Evolutionary conservation across 1,140 invertebrate genomes (phyloP).

Genomic region (Aricia agestis): DNA sequence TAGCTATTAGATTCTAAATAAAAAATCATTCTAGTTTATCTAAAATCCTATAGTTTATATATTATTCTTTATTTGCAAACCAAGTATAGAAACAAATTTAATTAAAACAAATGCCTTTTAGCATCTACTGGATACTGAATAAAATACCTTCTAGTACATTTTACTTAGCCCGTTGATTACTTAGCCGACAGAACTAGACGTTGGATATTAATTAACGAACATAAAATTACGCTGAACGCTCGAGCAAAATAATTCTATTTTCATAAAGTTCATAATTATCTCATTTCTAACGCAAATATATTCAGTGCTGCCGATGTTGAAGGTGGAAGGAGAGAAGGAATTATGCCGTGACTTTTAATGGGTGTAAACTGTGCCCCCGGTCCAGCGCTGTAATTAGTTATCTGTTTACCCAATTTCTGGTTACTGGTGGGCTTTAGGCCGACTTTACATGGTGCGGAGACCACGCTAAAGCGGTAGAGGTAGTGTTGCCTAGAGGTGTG

Average conservation of each 20-base stretch:
- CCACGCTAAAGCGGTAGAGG: too few species aligned
- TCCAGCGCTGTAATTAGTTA: conserved; percentile 43
- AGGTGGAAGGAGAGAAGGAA: conserved; percentile 17
- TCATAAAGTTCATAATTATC: conserved; percentile 7
- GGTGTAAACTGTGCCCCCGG: conserved; percentile 30
- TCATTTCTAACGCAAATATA: conserved; percentile 14
- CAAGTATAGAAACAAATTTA: too few species aligned
- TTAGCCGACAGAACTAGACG: background rate
- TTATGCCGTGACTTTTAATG: conserved; percentile 33
- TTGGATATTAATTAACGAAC: background rate
- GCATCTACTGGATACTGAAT: background rate
- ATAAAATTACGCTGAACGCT: background rate
- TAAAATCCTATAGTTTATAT: too few species aligned
- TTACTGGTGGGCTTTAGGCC: conserved; percentile 26
- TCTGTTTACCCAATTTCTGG: conserved; percentile 35
- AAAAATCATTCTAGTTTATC: too few species aligned
- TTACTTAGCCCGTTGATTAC: background rate
- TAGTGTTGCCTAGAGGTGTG: too few species aligned
- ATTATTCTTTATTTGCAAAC: too few species aligned
- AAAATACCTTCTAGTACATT: background rate
- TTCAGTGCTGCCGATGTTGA: background rate
- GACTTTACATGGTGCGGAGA: background rate
- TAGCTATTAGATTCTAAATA: too few species aligned
- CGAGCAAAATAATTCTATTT: conserved; percentile 12
- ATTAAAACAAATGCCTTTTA: too few species aligned